Percentiles rank a stretch among this genome's conserved stretches.
Conservation (phyloP, 1,140 invertebrate genomes). For the Delia radicum region DNA sequence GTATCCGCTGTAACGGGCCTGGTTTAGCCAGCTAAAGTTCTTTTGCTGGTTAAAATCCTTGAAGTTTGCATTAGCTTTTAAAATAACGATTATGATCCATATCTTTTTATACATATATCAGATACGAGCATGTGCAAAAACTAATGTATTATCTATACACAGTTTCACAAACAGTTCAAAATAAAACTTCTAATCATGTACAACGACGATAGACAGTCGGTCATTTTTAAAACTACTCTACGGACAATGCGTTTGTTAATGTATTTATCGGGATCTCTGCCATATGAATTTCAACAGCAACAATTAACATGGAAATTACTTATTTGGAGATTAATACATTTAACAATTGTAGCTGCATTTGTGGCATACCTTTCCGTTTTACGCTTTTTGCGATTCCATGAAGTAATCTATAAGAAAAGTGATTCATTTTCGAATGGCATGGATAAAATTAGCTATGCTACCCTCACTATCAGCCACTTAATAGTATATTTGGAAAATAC, state of each 20-base stretch:
- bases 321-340: background rate
- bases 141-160: no score
- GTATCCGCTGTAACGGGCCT: no score
- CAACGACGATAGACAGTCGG: background rate
- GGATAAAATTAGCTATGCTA: background rate
- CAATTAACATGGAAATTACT: background rate
- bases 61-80: no score
- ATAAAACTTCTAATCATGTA: no score
- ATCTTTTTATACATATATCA: no score
- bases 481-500: constrained; percentile 13
- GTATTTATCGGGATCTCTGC: background rate
- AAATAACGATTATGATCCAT: no score
- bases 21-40: no score
- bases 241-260: background rate
- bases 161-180: no score
- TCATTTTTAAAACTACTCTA: background rate
- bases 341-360: background rate
- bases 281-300: background rate
- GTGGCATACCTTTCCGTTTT: background rate
- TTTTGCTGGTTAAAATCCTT: no score
- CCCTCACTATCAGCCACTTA: background rate
- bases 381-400: background rate
- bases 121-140: no score
- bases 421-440: background rate
- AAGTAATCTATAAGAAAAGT: background rate